Evolutionary conservation across 2,797 vertebrate species (phyloP), one percentile per base, ranked within the genome.

Genomic region (Aulostomus chinensis): DNA sequence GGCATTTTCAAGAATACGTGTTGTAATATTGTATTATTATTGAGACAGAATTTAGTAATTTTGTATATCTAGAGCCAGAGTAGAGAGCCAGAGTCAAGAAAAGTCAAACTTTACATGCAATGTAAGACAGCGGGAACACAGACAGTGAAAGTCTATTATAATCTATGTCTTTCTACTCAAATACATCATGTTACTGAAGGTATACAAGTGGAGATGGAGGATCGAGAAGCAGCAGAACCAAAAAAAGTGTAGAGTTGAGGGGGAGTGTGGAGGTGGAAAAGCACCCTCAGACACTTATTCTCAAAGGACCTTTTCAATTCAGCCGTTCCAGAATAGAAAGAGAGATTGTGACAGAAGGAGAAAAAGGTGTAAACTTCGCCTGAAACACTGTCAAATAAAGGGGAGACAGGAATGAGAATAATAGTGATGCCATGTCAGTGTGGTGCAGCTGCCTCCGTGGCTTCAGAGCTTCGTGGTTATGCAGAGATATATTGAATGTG

Each of bases 351-450:
- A 54, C 26, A 58, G 53, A 33, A 30, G 22, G 26, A 69, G 51
- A 66, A 47, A 57, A 53, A 55, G 42, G 56, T 54, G 37, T 68
- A 63, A 57, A 76, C 54, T 61, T 63, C 53, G 38, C 40, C 16
- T 43, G 79, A 79, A 80, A 76, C 65, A 60, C 52, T 66, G 68
- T 70, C 57, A 85, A 83, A 83, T 71, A 80, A 86, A 60, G 51
- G 41, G 32, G 53, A 57, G 68, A 70, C 58, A 62, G 31, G 42
- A 55, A 55, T 37, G 56, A 58, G 66, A 81, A 86, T 73, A 79
- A 80, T 60, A 74, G 80, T 71, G 78, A 83, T 78, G 76, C n/a
- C 81, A 88, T 87, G 72, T 86, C 80, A 85, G 46, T 1, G 22
- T 63, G 60, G 63, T 82, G 78, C 36, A 68, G 63, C 56, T 29